These are phyloP conservation scores for Alloplasta piceator DNA, from an alignment of 2,888 invertebrate species.

Conservation along the genomic window DNA sequence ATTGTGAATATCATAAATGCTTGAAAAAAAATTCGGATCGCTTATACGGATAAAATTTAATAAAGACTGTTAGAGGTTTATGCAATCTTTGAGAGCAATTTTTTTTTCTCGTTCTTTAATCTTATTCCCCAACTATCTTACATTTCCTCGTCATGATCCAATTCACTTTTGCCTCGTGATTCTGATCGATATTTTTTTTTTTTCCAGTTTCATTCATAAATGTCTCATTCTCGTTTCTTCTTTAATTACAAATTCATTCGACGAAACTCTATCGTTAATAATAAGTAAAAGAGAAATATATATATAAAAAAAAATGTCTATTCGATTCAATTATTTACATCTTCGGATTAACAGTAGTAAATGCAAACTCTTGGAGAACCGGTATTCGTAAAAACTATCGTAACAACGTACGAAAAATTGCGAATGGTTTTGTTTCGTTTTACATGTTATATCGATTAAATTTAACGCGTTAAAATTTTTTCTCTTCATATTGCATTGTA, in stretches of 20 bases:
- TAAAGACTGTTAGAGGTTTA: conserved; percentile 82
- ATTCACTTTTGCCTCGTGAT: not conserved
- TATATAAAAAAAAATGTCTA: conserved; percentile 35
- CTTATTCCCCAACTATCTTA: conserved; percentile 29
- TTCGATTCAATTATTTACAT: conserved; percentile 50
- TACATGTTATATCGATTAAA: conserved; percentile 27
- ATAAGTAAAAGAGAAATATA: conserved; percentile 31
- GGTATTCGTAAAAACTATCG: conserved; percentile 26
- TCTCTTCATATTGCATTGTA: conserved; percentile 28
- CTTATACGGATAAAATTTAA: conserved; percentile 77
- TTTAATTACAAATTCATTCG: conserved; percentile 31
- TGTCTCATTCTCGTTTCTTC: conserved; percentile 1
- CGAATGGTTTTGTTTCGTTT: conserved; percentile 22
- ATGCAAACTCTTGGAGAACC: conserved; percentile 34
- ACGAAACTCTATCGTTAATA: conserved; percentile 32
- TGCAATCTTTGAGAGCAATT: conserved; percentile 53
- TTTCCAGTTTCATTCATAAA: not conserved
- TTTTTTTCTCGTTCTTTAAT: conserved; percentile 18
- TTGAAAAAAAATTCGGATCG: conserved; percentile 67
- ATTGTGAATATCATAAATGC: conserved; percentile 71
- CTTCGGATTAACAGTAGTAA: conserved; percentile 42
- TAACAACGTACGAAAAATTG: conserved; percentile 7
- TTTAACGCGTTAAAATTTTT: conserved; percentile 26
- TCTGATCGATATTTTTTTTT: conserved; percentile 6
- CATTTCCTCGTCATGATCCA: not conserved